Evolutionary conservation across 2,888 invertebrate species (phyloP).

Genomic region (Aspidiotus destructor): DNA sequence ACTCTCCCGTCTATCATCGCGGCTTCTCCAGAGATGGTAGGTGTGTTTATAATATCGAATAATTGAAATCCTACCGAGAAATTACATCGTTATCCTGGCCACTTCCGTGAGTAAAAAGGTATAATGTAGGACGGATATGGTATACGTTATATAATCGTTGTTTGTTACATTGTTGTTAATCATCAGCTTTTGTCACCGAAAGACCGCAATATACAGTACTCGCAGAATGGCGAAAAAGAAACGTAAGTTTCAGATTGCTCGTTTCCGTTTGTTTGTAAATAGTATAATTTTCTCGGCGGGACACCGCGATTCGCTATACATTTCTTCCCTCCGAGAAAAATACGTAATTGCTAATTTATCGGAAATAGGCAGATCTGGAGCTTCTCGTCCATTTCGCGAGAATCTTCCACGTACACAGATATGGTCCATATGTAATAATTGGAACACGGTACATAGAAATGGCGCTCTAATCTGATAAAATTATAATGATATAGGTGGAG

Average conservation of each 20-base stretch:
- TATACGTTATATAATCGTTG: no score
- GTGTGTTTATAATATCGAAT: slow-evolving; percentile 2
- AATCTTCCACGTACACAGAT: no score
- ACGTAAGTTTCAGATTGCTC: slow-evolving; percentile 29
- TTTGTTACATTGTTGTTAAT: slow-evolving; percentile 27
- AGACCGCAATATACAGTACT: slow-evolving; percentile 15
- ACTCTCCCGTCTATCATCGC: no score
- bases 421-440: no score
- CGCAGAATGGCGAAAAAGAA: slow-evolving; percentile 13
- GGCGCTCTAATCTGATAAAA: no score
- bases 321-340: background rate
- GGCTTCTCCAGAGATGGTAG: background rate
- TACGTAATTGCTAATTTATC: slow-evolving; percentile 1
- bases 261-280: slow-evolving; percentile 30
- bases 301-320: background rate
- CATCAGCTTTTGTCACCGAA: slow-evolving; percentile 22
- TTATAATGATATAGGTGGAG: no score
- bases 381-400: no score
- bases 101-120: background rate
- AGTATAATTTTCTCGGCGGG: slow-evolving; percentile 32
- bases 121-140: background rate
- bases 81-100: slow-evolving; percentile 27
- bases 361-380: background rate
- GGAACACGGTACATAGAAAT: no score
- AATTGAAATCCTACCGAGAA: slow-evolving; percentile 17